Evolutionary conservation across 2,113 vertebrate genomes (phyloP), one percentile per base, ranked within the genome.

Genomic region (Oncorhynchus gorbuscha): DNA sequence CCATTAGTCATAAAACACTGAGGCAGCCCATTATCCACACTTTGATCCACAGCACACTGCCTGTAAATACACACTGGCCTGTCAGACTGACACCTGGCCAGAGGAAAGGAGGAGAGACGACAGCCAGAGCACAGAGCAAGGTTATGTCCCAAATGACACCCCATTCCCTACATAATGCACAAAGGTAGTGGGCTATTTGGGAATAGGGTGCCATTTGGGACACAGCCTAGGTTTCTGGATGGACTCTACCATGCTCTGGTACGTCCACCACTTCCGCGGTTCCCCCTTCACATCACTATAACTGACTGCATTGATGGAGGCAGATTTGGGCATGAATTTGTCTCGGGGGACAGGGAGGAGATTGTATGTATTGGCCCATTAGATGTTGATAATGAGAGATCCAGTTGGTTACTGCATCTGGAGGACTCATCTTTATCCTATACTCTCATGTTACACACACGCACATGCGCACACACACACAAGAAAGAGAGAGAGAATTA

Each of bases 1-100:
- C 69, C 71, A 89, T 90, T 91, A 90, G 76, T 85, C 86, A 89
- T 88, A 86, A 89, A 89, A 88, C 89, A 89, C 82, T 85, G 74
- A 88, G 69, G 73, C 80, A 77, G 79, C 24, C 72, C 30, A 70
- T 79, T 76, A 79, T 59, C 51, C 67, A 77, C 77, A 74, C 67
- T 58, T 9, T 62, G 49, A 68, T 72, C 72, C 71, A 13, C 76
- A 71, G 81, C 77, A 75, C 66, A 45, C 39, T 45, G 39, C 49
- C 72, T 74, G 24, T 70, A 74, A 71, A 79, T 76, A 81, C 66
- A 79, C 45, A 59, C 55, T 22, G 55, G 73, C 51, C 20, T 67
- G 6, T 28, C 18, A 69, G 18, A 59, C 51, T 49, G 24, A 58
- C 59, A 77, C 24, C 28, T 28, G 32, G 83, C 39, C 22, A 48